Evolutionary conservation across 2,113 vertebrate genomes (phyloP).

Genomic region (Anguilla rostrata): DNA sequence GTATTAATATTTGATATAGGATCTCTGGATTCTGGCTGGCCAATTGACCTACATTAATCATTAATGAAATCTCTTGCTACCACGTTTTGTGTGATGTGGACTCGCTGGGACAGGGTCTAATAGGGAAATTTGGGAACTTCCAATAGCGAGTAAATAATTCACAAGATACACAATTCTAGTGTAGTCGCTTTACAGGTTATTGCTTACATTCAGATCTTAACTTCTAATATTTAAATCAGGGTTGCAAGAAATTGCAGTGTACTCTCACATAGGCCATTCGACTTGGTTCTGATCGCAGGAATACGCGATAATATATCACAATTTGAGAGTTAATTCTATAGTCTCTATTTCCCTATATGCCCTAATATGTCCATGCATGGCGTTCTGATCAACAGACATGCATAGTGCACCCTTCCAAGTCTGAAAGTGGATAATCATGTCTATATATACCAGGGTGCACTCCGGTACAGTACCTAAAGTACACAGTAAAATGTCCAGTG

Average conservation of each 20-base stretch:
- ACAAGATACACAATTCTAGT: conserved; percentile 31
- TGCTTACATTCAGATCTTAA: background rate
- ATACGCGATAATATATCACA: background rate
- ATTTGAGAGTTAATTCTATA: background rate
- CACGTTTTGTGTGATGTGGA: conserved; percentile 40
- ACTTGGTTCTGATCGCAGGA: background rate
- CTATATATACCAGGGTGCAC: background rate
- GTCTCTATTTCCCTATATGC: background rate
- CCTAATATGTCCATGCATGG: background rate
- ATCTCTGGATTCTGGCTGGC: conserved; percentile 53
- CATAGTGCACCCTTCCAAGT: background rate
- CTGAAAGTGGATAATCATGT: background rate
- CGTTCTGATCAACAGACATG: background rate
- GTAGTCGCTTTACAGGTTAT: conserved; percentile 5
- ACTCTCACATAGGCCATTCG: background rate
- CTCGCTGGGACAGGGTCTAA: conserved; percentile 30
- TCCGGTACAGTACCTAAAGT: background rate
- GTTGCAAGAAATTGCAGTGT: background rate
- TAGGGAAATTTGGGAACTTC: conserved; percentile 35
- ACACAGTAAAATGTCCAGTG: no score
- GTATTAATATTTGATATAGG: conserved; percentile 70
- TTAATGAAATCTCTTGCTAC: conserved; percentile 57
- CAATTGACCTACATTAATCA: conserved; percentile 62
- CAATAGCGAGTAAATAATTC: conserved; percentile 47
- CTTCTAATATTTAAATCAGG: conserved; percentile 1